Evolutionary conservation across 2,888 invertebrate species (phyloP).

Genomic region (Zootermopsis nevadensis): DNA sequence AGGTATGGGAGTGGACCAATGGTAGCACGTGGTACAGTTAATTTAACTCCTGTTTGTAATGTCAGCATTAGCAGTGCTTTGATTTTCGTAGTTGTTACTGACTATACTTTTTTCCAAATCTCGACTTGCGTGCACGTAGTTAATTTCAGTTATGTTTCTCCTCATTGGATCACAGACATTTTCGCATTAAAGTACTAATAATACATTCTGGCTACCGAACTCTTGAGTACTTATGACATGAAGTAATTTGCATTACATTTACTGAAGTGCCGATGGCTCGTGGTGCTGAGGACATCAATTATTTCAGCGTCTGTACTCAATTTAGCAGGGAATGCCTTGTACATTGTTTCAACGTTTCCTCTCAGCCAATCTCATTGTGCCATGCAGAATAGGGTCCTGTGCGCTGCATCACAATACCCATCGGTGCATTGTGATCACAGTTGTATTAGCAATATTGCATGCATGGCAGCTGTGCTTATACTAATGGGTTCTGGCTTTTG

Average conservation of each 20-base stretch:
- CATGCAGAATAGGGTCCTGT: not conserved
- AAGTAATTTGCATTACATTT: not conserved
- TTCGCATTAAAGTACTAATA: too few relatives aligned
- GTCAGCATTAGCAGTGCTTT: too few relatives aligned
- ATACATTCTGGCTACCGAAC: too few relatives aligned
- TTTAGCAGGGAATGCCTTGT: not conserved
- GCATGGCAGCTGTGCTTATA: constrained; percentile 5
- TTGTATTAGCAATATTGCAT: constrained; percentile 44
- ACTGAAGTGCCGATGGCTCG: not conserved
- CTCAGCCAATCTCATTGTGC: not conserved
- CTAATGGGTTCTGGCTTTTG: not conserved
- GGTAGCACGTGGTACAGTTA: too few relatives aligned
- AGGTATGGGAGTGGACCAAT: too few relatives aligned
- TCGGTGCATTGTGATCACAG: not conserved
- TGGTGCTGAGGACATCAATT: not conserved
- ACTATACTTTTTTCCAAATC: too few relatives aligned
- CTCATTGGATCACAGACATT: too few relatives aligned
- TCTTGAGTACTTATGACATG: not conserved
- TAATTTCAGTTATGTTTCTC: too few relatives aligned
- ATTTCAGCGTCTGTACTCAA: not conserved
- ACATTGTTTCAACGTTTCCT: constrained; percentile 1
- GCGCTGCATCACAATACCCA: not conserved
- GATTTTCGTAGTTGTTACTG: too few relatives aligned
- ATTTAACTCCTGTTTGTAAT: too few relatives aligned
- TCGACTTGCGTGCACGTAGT: too few relatives aligned